Conservation (phyloP, 2,113 vertebrate genomes). For the Oncorhynchus mykiss region DNA sequence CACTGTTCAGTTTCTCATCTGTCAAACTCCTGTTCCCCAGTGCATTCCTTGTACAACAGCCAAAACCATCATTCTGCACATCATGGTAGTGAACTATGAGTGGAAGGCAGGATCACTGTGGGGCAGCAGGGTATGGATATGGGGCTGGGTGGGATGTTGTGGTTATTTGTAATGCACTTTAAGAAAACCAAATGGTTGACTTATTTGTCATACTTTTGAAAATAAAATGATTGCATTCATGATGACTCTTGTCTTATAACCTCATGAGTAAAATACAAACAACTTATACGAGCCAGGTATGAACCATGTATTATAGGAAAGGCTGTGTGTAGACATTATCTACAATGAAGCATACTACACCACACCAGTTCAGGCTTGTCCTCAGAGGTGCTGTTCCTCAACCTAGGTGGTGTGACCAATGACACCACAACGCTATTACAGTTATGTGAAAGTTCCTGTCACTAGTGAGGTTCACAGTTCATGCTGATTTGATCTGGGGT, state of each 20-base stretch:
- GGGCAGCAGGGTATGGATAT: background rate
- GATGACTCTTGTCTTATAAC: background rate
- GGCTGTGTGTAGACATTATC: no score
- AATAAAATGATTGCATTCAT: constrained; percentile 59
- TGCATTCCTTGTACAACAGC: constrained; percentile 29
- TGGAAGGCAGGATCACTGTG: background rate
- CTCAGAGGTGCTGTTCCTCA: no score
- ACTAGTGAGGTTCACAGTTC: no score
- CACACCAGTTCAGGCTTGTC: no score
- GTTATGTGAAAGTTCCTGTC: no score
- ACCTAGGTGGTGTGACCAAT: no score
- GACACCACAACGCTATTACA: no score
- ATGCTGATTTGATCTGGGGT: no score
- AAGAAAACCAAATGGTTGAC: constrained; percentile 44
- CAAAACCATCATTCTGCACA: constrained; percentile 31
- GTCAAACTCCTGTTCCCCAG: constrained; percentile 15
- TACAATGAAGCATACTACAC: no score
- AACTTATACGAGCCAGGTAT: no score
- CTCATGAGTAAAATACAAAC: background rate
- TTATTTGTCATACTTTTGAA: constrained; percentile 53
- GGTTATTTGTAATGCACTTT: constrained; percentile 68
- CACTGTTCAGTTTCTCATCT: constrained; percentile 17
- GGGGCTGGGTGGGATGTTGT: background rate
- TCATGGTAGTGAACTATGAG: constrained; percentile 12
- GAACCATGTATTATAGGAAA: no score